Evolutionary conservation across 2,113 vertebrate genomes (phyloP).

Genomic region (Chrysemys picta): DNA sequence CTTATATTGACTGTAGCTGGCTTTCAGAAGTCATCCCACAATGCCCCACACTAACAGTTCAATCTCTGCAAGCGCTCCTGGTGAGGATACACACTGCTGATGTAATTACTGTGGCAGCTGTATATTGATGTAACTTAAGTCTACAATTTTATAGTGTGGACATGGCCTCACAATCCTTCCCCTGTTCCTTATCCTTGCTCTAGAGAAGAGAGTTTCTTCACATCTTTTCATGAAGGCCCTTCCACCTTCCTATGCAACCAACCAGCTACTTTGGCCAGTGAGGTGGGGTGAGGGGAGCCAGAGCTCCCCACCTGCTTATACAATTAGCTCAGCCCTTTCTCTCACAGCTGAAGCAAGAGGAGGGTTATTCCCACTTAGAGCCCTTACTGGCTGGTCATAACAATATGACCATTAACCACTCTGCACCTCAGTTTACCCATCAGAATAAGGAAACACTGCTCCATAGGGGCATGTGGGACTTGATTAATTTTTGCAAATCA

Average conservation of each 20-base stretch:
- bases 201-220: background rate
- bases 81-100: background rate
- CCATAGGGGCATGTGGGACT: background rate
- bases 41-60: background rate
- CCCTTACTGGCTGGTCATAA: background rate
- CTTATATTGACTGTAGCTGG: background rate
- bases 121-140: background rate
- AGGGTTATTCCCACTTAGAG: background rate
- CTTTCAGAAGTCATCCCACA: background rate
- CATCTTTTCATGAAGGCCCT: background rate
- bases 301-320: background rate
- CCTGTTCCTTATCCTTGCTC: background rate
- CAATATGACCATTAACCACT: background rate
- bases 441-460: background rate
- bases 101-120: background rate
- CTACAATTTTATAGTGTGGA: background rate
- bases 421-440: background rate
- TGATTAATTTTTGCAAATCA: background rate
- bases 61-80: background rate
- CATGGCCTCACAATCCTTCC: background rate
- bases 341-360: background rate
- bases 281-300: background rate
- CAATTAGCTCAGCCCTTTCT: background rate
- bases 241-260: background rate
- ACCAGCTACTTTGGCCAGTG: background rate